Conservation (phyloP, 2,888 invertebrate genomes). For the Harpalus rubripes region DNA sequence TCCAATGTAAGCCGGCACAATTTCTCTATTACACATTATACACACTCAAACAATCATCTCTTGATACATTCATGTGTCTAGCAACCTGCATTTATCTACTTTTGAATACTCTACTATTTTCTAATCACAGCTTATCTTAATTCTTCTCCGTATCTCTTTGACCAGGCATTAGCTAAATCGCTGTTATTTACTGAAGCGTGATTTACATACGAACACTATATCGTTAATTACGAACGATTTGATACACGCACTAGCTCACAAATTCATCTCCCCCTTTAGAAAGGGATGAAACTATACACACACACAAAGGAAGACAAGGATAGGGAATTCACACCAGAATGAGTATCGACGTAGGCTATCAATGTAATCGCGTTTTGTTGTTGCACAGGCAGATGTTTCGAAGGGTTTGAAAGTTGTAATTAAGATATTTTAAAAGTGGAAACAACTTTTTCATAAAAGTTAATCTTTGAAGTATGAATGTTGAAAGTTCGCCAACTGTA, state of each 20-base stretch:
- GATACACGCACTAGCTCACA: slow-evolving; percentile 34
- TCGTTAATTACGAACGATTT: slow-evolving; percentile 63
- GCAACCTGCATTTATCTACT: too few species aligned
- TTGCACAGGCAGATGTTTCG: slow-evolving; percentile 1
- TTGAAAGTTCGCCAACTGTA: too few species aligned
- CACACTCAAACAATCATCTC: too few species aligned
- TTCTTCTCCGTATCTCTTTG: neutral
- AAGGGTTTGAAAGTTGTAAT: neutral
- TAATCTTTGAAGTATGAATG: too few species aligned
- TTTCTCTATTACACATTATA: too few species aligned
- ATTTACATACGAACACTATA: slow-evolving; percentile 61
- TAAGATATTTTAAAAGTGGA: slow-evolving; percentile 1
- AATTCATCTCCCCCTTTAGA: slow-evolving; percentile 15
- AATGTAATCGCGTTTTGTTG: slow-evolving; percentile 53
- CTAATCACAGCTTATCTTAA: neutral
- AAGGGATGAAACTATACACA: neutral
- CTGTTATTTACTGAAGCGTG: slow-evolving; percentile 57
- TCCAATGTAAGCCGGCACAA: too few species aligned
- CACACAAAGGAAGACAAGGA: slow-evolving; percentile 7
- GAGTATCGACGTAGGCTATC: slow-evolving; percentile 46
- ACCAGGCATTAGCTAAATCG: slow-evolving; percentile 47
- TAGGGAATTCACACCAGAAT: neutral
- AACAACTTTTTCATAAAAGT: neutral
- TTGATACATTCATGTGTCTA: too few species aligned
- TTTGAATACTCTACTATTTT: neutral